Evolutionary conservation across 1,140 invertebrate genomes (phyloP), one percentile per base, ranked within the genome.

Genomic region (Achroia grisella): DNA sequence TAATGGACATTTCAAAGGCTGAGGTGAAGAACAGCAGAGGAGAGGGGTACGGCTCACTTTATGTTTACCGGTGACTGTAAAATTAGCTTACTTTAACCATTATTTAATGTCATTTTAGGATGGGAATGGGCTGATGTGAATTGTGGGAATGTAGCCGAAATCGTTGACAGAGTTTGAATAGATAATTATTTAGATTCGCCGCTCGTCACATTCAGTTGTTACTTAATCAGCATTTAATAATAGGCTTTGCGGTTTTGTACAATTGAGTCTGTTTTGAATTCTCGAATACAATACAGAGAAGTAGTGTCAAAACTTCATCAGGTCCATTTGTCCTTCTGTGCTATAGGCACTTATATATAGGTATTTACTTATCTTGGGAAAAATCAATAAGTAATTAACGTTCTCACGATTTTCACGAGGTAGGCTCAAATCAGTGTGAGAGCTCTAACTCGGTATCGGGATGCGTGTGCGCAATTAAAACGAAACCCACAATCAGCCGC

Each of bases 381-480:
- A 70, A 76, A 70, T 70, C 63, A 69, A 72, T 73, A 72, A 56
- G 54, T 69, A 65, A 71, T 73, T 65, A 65, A 65, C 56, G 63
- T 76, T 77, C 76, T 68, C 71, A 77, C 73, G 73, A 66, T 72
- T 62, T 63, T 59, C 56, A 56, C 56, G 46, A 68, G 71, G 59
- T 54, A 60, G 44, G 48, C 55, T 59, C 48, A 54, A 70, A 65
- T 62, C 67, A 62, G 62, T 62, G 62, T 46, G 52, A 57, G 56
- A 65, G 62, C 55, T 69, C 63, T 71, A 72, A 71, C 61, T 65
- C 56, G 56, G 51, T 57, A 73, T 68, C 70, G 70, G 61, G 73
- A 69, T 82, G 78, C 78, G 76, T 70, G 76, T 74, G 76, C 76
- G 78, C 76, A 84, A 84, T 84, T 84, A 84, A 84, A 81, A 82